Base-by-base conservation (phyloP, 1,140 invertebrate species). In the Stegodyphus mimosarum region DNA sequence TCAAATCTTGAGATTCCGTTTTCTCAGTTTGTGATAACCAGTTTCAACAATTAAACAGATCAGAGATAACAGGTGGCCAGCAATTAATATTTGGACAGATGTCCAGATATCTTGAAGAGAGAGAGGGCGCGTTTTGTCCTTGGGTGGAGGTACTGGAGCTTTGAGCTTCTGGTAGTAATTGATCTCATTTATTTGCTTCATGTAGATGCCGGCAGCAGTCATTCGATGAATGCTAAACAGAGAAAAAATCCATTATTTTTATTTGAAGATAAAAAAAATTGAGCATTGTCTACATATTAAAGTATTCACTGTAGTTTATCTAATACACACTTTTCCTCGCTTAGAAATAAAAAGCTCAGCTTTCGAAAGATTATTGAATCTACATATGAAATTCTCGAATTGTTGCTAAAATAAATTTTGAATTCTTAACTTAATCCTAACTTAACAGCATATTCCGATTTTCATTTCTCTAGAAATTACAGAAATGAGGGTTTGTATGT, bases 191-290 rank as follows among this genome's bases (percentile, higher is more conserved):
- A 50, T 13, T 11, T 60, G 63, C 60, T 76, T 76, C 18, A 7
- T 50, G 6, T 11, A n/a, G 3, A 76, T 15, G 2, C 60, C 74
- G 50, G 52, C 48, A 10, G 63, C 74, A 0, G 4, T 9, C 13
- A 76, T 66, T 15, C 74, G 74, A 50, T 49, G 18, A 50, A 76
- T 76, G 6, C 74, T 76, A 51, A 18, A 50, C 48, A 50, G n/a
- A 2, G n/a, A 66, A 15, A n/a, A 76, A 49, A 49, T 5, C 63
- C 18, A n/a, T 33, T 66, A 64, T 17, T 2, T 63, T 48, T 9
- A 52, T 15, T 0, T 11, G 33, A 49, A 15, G 10, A 6, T 2
- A n/a, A 67, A 17, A 1, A 67, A 13, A 15, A 67, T n/a, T 18
- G 7, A 67, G 33, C 33, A 33, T 33, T 1, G 3, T 1, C 3